Evolutionary conservation across 2,797 vertebrate species (phyloP).

Genomic region (Phaenicophaeus curvirostris): DNA sequence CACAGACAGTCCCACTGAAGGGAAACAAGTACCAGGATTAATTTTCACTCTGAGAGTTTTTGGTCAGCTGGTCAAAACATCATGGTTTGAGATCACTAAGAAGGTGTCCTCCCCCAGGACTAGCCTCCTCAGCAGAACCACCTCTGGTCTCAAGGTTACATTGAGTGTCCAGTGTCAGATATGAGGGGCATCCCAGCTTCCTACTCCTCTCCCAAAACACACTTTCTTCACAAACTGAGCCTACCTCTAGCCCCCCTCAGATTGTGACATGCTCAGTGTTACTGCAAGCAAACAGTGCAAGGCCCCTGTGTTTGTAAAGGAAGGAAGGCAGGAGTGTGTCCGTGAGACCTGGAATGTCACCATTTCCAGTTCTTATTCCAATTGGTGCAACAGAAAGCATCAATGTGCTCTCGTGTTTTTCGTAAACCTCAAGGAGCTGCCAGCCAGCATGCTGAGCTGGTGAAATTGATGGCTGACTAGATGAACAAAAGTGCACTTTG

Average conservation of each 20-base stretch:
- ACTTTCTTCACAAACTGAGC: neutral
- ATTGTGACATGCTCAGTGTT: rapidly evolving
- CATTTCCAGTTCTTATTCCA: neutral
- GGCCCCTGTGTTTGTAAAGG: neutral
- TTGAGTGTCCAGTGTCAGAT: neutral
- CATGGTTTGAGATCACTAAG: neutral
- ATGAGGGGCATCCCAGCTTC: neutral
- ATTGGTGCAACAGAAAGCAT: neutral
- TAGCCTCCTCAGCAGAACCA: neutral
- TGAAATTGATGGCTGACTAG: slow-evolving; percentile 56
- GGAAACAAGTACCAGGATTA: neutral
- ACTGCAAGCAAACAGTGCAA: neutral
- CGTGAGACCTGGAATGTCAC: neutral
- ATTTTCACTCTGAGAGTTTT: neutral
- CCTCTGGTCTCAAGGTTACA: neutral
- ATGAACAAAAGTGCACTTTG: slow-evolving; percentile 57
- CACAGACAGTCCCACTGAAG: neutral
- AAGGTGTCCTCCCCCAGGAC: neutral
- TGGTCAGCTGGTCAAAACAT: neutral
- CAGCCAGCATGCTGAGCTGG: slow-evolving; percentile 30
- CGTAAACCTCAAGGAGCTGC: slow-evolving; percentile 39
- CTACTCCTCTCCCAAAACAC: neutral
- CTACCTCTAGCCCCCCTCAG: neutral
- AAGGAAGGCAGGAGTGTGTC: neutral
- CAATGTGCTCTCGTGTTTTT: neutral